Conservation (phyloP, 2,797 vertebrate species). For the Gephyroberyx darwinii region DNA sequence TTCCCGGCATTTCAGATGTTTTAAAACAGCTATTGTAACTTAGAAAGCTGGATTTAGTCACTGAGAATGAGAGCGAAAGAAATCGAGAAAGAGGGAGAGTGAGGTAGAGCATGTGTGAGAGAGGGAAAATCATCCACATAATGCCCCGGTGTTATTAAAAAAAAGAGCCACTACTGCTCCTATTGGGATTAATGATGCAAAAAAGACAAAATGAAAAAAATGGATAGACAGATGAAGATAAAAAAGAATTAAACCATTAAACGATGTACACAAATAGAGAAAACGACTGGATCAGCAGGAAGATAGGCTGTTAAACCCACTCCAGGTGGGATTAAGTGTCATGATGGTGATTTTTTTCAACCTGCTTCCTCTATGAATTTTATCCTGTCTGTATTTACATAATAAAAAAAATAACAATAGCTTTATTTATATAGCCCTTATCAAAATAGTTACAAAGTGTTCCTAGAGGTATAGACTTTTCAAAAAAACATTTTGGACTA, state of each 20-base stretch:
- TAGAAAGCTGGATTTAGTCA: conserved; percentile 64
- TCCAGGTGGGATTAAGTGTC: conserved; percentile 58
- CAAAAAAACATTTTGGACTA: too few relatives aligned
- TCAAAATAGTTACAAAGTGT: too few relatives aligned
- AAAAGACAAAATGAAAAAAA: conserved; percentile 56
- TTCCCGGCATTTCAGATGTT: conserved; percentile 60
- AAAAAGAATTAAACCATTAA: conserved; percentile 56
- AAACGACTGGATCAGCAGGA: conserved; percentile 49
- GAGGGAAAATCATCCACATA: conserved; percentile 45
- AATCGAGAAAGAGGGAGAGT: conserved; percentile 7
- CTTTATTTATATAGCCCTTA: too few relatives aligned
- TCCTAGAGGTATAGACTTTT: too few relatives aligned
- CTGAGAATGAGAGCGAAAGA: conserved; percentile 34
- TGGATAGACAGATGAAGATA: conserved; percentile 63
- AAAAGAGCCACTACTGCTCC: conserved; percentile 36
- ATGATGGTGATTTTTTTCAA: conserved; percentile 24
- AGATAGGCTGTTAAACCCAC: conserved; percentile 58
- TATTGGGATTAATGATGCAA: conserved; percentile 50
- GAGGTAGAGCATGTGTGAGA: background rate
- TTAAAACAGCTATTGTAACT: conserved; percentile 60
- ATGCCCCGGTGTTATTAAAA: conserved; percentile 44
- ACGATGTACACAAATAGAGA: conserved; percentile 35
- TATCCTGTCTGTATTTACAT: background rate
- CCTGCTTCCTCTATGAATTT: conserved; percentile 33
- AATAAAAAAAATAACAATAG: too few relatives aligned